Evolutionary conservation across 2,113 vertebrate species (phyloP).

Genomic region (Typhlomys cinereus): DNA sequence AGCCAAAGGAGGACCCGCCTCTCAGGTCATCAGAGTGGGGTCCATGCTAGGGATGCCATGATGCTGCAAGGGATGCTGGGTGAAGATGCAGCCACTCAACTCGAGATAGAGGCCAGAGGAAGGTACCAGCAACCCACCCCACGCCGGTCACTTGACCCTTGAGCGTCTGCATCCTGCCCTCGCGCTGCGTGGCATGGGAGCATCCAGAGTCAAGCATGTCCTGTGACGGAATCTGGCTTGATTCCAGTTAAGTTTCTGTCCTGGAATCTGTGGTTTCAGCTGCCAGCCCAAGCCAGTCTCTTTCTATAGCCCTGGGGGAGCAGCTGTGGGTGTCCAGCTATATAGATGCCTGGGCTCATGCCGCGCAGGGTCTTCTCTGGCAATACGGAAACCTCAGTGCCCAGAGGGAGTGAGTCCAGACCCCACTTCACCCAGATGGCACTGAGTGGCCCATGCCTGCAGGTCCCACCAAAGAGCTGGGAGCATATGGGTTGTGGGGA

Average conservation of each 20-base stretch:
- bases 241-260: background rate
- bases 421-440: fast-evolving
- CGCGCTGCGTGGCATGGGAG: fast-evolving
- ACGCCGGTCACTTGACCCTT: background rate
- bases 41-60: fast-evolving
- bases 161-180: background rate
- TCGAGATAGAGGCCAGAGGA: background rate
- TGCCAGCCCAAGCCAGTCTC: background rate
- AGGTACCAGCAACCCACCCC: no score
- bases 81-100: background rate
- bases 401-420: fast-evolving
- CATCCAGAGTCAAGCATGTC: background rate
- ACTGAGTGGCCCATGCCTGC: fast-evolving
- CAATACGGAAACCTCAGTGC: fast-evolving
- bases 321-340: fast-evolving
- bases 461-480: background rate
- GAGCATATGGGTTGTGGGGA: background rate
- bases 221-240: background rate
- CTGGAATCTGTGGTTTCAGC: fast-evolving
- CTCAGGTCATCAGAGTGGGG: no score
- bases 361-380: background rate
- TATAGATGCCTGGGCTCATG: fast-evolving
- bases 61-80: background rate
- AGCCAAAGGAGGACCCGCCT: fast-evolving
- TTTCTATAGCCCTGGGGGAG: fast-evolving